phyloP scores from a whole-genome alignment of 2,888 invertebrate species.

The Helicoverpa assulta region DNA sequence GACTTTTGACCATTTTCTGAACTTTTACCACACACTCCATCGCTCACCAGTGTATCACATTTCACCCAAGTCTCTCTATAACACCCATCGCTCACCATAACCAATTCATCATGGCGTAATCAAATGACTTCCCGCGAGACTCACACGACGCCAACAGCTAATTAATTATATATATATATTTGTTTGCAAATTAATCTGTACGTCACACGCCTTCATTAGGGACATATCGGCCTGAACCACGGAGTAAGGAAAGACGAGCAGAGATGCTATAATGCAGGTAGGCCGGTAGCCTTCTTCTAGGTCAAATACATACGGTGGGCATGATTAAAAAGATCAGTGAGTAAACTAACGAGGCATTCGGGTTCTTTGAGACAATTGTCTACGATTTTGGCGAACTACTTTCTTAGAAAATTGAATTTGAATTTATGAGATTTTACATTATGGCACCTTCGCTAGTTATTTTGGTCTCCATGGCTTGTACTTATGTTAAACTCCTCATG shows the following conservation, averaged over 20 bases:
- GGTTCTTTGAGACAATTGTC: no score
- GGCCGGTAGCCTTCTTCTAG: no score
- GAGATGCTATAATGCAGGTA: no score
- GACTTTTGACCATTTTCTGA: not conserved
- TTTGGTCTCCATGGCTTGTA: not conserved
- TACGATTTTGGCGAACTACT: no score
- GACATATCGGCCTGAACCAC: not conserved
- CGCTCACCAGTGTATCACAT: not conserved
- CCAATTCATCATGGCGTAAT: slow-evolving; percentile 17
- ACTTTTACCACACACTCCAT: not conserved
- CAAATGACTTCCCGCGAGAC: slow-evolving; percentile 6
- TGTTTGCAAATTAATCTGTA: slow-evolving; percentile 51
- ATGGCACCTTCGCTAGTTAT: no score
- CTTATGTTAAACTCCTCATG: not conserved
- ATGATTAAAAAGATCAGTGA: no score
- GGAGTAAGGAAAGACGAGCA: no score
- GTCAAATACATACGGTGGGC: no score
- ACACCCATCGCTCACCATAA: not conserved
- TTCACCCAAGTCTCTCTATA: not conserved
- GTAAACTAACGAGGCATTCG: no score
- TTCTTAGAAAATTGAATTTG: no score
- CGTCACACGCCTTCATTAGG: slow-evolving; percentile 9
- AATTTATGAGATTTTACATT: no score
- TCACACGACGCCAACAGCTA: slow-evolving; percentile 6
- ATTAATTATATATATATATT: slow-evolving; percentile 51